Evolutionary conservation across 37 sponge, comb jelly and placozoan genomes (phyloP).

Genomic region (Aphrocallistes beatrix): DNA sequence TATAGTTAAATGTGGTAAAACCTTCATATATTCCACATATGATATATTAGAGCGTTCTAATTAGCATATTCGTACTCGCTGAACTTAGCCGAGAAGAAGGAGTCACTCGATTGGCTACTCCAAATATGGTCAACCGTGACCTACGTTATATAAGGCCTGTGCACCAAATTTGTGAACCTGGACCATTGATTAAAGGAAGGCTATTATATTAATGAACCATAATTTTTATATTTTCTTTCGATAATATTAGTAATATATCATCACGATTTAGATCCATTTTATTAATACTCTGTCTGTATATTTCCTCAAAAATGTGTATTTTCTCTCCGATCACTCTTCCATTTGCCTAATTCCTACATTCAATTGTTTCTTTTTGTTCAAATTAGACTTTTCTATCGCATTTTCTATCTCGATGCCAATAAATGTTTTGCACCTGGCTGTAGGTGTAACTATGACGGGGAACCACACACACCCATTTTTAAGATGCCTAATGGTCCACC

Average conservation of each 20-base stretch:
- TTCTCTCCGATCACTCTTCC: neutral
- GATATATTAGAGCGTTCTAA: no score
- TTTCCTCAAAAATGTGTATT: neutral
- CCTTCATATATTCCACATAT: no score
- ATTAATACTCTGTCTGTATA: neutral
- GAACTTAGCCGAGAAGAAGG: no score
- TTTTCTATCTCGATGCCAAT: neutral
- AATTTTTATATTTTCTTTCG: neutral
- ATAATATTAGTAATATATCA: neutral
- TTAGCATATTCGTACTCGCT: no score
- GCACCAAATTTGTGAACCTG: no score
- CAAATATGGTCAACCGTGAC: no score
- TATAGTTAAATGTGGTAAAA: no score
- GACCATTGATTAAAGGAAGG: no score
- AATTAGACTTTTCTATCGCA: neutral
- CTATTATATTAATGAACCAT: neutral
- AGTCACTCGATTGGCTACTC: no score
- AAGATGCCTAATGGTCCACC: conserved; percentile 19
- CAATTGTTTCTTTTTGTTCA: neutral
- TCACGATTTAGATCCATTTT: neutral
- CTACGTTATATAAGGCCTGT: no score
- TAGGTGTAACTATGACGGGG: neutral
- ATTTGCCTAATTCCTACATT: neutral
- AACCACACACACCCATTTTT: conserved; percentile 8
- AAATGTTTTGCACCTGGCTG: neutral